Base-by-base conservation (phyloP, 2,113 vertebrate species). In the Uria lomvia region DNA sequence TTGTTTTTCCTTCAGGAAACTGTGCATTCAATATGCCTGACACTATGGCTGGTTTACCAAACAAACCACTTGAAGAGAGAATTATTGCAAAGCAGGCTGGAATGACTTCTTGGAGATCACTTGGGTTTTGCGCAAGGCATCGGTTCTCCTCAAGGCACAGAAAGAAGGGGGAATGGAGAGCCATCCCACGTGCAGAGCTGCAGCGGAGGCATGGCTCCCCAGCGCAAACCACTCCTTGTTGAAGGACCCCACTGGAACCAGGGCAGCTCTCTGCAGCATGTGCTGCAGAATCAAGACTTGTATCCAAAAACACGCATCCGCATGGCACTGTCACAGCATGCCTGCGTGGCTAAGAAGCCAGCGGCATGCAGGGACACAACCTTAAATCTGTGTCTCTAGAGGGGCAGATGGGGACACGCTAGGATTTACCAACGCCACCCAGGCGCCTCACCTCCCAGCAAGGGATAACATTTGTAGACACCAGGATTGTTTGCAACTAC, bases 211-310 rank as follows among this genome's bases (percentile, higher is more conserved):
- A 84, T 0, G 0, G 58, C 23, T 62, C 58, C 50, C 55, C 73
- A 53, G 36, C 71, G 34, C 29, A 81, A 82, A 47, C 2, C 1
- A 1, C 29, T 90, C 38, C 36, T 65, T 59, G 36, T 4, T 36
- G 30, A 38, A 81, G 56, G 15, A 12, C 22, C 15, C 15, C 50
- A 38, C 22, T 4, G n/a, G 26, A 94, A 58, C 20, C 50, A 63
- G 47, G 77, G 24, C 0, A 5, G 30, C 32, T 66, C 45, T 36
- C 30, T 3, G 2, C 65, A 60, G 30, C 2, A 8, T 0, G 0
- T 6, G 1, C 49, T 49, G 65, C 42, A 55, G 43, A 65, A 21
- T 15, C 26, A 30, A 71, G 34, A 55, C 6, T 55, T 29, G 19
- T 6, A 38, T 18, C 76, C 80, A 36, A 16, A 60, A 18, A 11